A percentile compares a stretch with the other conserved stretches of the same genome.
Evolutionary conservation across 2,888 invertebrate genomes (phyloP).

Genomic region (Pachymerium ferrugineum): DNA sequence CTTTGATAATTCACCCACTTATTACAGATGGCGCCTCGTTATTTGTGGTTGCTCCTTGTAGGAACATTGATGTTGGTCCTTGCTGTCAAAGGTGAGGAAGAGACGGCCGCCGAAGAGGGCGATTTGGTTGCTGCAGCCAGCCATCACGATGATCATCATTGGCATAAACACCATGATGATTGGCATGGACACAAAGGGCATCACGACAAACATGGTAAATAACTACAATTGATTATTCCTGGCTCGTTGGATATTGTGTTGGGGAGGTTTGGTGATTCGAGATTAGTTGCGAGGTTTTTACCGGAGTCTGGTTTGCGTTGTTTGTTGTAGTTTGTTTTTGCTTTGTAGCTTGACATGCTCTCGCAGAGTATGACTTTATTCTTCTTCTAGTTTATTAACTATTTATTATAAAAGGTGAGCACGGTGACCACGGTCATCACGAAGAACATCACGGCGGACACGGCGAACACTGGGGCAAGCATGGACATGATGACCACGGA

Average conservation of each 20-base stretch:
- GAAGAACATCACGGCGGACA: slow-evolving; percentile 49
- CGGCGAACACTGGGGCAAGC: slow-evolving; percentile 16
- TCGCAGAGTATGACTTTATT: slow-evolving; percentile 52
- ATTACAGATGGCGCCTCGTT: neutral
- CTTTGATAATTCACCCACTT: too few relatives aligned
- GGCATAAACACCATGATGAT: neutral
- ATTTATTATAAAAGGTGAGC: too few relatives aligned
- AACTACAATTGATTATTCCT: too few relatives aligned
- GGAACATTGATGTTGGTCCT: neutral
- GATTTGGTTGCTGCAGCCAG: slow-evolving; percentile 11
- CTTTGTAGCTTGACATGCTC: too few relatives aligned
- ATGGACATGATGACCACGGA: slow-evolving; percentile 48
- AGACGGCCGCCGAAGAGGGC: neutral
- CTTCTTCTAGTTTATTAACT: too few relatives aligned
- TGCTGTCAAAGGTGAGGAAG: neutral
- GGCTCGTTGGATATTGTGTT: too few relatives aligned
- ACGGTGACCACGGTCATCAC: slow-evolving; percentile 54
- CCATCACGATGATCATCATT: slow-evolving; percentile 13
- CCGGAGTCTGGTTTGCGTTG: too few relatives aligned
- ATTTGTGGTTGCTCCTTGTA: neutral
- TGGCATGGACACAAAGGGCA: slow-evolving; percentile 50
- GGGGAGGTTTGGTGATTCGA: too few relatives aligned
- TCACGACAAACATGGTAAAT: slow-evolving; percentile 55
- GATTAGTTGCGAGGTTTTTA: too few relatives aligned
- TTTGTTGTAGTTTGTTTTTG: too few relatives aligned